Conservation (phyloP, 2,113 vertebrate genomes). For the Illadopsis cleaveri region DNA sequence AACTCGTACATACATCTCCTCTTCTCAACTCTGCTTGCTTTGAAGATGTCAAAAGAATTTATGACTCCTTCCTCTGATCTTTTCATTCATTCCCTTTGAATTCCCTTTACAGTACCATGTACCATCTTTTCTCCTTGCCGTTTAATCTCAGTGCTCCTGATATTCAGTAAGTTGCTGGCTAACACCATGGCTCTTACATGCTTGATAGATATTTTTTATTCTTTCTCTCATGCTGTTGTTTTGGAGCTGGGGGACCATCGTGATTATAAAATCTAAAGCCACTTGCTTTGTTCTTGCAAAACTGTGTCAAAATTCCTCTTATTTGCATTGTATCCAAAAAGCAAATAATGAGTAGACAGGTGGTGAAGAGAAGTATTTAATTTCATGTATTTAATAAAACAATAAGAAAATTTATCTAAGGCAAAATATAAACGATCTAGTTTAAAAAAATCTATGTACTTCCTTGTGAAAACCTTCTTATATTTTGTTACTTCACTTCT, state of each 20-base stretch:
- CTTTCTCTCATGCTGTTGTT: neutral
- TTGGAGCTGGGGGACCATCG: neutral
- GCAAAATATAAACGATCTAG: neutral
- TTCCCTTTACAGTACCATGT: neutral
- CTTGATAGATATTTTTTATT: neutral
- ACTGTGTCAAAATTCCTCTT: neutral
- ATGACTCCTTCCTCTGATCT: neutral
- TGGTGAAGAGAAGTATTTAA: neutral
- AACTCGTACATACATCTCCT: neutral
- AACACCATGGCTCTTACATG: neutral
- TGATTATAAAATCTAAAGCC: neutral
- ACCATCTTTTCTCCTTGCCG: neutral
- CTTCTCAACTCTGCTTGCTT: neutral
- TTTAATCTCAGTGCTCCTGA: neutral
- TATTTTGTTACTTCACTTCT: neutral
- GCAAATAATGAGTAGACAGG: neutral
- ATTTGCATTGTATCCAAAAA: neutral
- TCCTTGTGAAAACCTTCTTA: neutral
- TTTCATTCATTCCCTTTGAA: constrained; percentile 20
- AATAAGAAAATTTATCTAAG: neutral
- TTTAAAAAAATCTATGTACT: neutral
- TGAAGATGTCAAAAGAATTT: constrained; percentile 49
- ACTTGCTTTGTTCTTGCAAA: neutral
- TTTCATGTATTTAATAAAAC: neutral
- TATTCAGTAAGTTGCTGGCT: neutral